phyloP scores from a whole-genome alignment of 2,797 vertebrate genomes.

The Cygnus olor region DNA sequence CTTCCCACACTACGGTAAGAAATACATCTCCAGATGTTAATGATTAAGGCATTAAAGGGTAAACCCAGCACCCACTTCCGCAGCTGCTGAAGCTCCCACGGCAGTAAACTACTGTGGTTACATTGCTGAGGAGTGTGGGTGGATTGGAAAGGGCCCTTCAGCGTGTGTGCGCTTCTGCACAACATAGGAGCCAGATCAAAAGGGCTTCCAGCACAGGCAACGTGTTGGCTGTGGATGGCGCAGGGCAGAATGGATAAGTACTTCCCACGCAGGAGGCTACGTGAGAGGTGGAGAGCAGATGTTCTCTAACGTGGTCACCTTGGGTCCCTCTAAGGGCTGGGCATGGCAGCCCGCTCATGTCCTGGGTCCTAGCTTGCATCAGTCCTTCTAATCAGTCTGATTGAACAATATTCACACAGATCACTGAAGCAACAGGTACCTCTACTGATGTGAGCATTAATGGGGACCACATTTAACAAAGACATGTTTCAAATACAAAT shows the following conservation, averaged over 20 bases:
- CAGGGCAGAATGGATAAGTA: background rate
- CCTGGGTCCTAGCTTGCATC: background rate
- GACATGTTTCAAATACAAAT: background rate
- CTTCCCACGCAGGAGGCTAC: background rate
- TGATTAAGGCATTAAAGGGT: constrained; percentile 61
- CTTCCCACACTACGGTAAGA: constrained; percentile 26
- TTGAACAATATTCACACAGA: accelerated
- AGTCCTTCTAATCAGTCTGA: background rate
- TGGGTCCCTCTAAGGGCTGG: background rate
- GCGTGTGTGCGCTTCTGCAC: background rate
- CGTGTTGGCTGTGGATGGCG: background rate
- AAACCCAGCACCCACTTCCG: constrained; percentile 45
- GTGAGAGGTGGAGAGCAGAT: constrained; percentile 9
- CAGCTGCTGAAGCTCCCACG: constrained; percentile 16
- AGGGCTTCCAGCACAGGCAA: constrained; percentile 14
- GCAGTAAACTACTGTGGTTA: constrained; percentile 32
- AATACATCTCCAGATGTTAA: constrained; percentile 59
- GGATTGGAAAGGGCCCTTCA: constrained; percentile 45
- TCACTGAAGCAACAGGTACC: background rate
- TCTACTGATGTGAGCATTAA: background rate
- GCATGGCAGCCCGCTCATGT: background rate
- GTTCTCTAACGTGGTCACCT: background rate
- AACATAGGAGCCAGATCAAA: constrained; percentile 32
- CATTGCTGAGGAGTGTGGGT: constrained; percentile 16
- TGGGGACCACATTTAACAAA: background rate